These are phyloP conservation scores for Oscheius sp. DNA, from an alignment of 1,140 invertebrate species.

Conservation along the genomic window DNA sequence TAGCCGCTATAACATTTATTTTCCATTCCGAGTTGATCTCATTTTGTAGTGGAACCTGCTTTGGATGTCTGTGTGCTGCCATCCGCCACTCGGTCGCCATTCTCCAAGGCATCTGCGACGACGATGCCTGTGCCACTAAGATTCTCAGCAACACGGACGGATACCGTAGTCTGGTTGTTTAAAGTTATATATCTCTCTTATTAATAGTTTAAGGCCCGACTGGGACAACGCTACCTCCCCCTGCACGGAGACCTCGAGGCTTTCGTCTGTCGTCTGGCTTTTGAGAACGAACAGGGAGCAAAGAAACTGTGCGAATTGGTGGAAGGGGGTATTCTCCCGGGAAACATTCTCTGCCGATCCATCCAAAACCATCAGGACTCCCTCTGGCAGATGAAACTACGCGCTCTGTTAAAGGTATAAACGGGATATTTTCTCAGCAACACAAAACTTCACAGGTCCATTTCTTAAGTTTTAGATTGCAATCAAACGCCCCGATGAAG, in stretches of 20 bases:
- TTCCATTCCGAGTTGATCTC: not conserved
- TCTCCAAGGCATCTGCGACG: conserved; percentile 12
- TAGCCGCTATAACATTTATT: not conserved
- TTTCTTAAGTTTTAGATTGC: not conserved
- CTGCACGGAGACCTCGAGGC: not conserved
- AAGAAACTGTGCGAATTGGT: not conserved
- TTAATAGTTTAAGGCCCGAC: no score
- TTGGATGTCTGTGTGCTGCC: conserved; percentile 27
- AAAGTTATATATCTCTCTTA: no score
- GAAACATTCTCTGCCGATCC: not conserved
- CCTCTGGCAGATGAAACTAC: not conserved
- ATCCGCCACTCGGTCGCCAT: conserved; percentile 26
- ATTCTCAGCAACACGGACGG: not conserved
- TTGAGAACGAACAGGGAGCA: not conserved
- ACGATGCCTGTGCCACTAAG: not conserved
- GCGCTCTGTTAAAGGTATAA: not conserved
- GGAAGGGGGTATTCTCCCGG: not conserved
- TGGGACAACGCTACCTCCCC: not conserved
- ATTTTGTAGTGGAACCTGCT: conserved; percentile 20
- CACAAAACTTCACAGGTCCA: not conserved
- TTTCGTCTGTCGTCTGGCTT: not conserved
- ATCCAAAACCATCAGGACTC: not conserved
- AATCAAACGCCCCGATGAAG: not conserved
- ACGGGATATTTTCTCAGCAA: not conserved
- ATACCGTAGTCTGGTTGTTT: not conserved